Conservation (phyloP, 2,113 vertebrate species). For the Brienomyrus longianalis region DNA sequence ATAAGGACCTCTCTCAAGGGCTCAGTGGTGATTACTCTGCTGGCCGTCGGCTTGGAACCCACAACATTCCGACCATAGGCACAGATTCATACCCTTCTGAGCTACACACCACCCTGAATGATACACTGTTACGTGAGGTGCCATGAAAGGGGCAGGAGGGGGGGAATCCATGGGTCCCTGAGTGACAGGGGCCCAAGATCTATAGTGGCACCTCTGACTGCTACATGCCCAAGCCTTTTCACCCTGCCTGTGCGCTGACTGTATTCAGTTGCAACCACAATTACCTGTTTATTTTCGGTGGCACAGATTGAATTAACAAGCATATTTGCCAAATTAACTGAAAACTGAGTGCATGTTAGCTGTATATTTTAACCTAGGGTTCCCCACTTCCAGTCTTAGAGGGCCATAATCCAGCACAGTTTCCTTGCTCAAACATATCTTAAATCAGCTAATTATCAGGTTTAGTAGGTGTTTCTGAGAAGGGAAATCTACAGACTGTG, state of each 20-base stretch:
- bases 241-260: not conserved
- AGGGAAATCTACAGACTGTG: too few species aligned
- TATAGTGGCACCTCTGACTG: not conserved
- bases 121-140: not conserved
- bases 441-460: not conserved
- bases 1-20: not conserved
- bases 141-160: not conserved
- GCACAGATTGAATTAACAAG: too few species aligned
- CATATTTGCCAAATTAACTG: too few species aligned
- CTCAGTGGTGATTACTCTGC: not conserved
- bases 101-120: not conserved
- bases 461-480: not conserved
- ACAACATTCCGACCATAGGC: not conserved
- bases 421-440: not conserved
- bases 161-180: too few species aligned
- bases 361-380: too few species aligned
- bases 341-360: too few species aligned
- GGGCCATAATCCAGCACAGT: not conserved
- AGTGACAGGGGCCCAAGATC: not conserved
- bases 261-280: not conserved
- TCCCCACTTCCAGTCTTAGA: not conserved
- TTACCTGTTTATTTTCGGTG: not conserved
- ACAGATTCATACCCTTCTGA: not conserved
- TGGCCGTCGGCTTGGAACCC: not conserved
- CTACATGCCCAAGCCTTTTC: not conserved